A percentile compares a stretch with the other conserved stretches of the same genome.
Conservation (phyloP, 2,797 vertebrate species). For the Crenichthys baileyi region DNA sequence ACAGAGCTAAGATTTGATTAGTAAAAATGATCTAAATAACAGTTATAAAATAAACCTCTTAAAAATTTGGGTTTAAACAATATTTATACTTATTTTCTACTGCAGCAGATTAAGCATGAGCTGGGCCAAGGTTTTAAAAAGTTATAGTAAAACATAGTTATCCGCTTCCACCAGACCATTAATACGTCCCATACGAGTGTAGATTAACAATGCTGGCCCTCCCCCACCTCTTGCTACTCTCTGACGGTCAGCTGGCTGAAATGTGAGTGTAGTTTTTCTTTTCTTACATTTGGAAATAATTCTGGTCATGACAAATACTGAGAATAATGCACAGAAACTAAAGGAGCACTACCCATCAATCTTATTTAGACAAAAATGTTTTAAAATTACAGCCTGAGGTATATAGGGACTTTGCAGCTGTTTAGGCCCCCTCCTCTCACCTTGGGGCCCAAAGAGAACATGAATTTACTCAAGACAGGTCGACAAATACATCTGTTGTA, state of each 20-base stretch:
- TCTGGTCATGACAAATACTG: background rate
- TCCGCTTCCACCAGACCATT: background rate
- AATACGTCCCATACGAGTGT: background rate
- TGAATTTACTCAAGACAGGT: too few relatives aligned
- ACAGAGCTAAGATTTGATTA: slow-evolving; percentile 3
- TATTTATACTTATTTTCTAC: slow-evolving; percentile 16
- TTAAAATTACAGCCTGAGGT: too few relatives aligned
- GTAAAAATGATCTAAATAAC: background rate
- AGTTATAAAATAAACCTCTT: background rate
- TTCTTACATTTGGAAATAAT: background rate
- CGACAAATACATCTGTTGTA: too few relatives aligned
- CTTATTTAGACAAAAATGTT: background rate
- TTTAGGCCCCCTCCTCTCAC: too few relatives aligned
- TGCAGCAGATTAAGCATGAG: background rate
- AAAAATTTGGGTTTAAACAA: slow-evolving; percentile 1
- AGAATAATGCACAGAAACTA: background rate
- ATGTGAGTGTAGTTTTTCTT: background rate
- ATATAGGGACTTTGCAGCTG: too few relatives aligned
- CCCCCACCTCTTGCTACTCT: too few relatives aligned
- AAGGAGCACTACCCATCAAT: background rate
- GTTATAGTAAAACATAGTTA: background rate
- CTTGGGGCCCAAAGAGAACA: too few relatives aligned
- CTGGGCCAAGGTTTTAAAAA: background rate
- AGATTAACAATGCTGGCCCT: background rate
- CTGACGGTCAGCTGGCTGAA: background rate